phyloP scores from a whole-genome alignment of 2,888 invertebrate species.

The Pharmacophagus antenor region DNA sequence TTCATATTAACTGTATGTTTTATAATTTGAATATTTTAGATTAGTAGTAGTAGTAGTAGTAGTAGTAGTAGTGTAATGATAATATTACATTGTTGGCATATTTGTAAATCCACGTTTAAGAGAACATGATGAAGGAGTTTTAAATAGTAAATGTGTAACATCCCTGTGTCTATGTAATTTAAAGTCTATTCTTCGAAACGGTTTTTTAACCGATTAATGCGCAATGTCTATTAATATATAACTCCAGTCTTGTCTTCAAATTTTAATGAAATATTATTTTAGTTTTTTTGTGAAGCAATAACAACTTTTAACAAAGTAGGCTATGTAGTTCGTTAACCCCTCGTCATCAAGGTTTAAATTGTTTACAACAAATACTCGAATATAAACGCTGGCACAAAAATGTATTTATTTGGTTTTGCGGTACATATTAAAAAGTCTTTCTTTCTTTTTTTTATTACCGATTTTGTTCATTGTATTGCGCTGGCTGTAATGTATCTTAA shows the following conservation, averaged over 20 bases:
- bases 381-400: too few species aligned
- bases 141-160: conserved; percentile 23
- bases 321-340: background rate
- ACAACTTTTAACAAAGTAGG: background rate
- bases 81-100: background rate
- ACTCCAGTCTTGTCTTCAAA: background rate
- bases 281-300: background rate
- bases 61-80: too few species aligned
- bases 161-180: conserved; percentile 22
- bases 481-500: too few species aligned
- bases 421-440: too few species aligned
- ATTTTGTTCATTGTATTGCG: too few species aligned
- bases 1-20: background rate
- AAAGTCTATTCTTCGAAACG: background rate
- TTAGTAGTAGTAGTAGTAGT: background rate
- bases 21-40: background rate
- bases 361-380: too few species aligned
- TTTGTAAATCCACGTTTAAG: background rate
- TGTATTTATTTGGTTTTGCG: too few species aligned
- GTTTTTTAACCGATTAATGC: background rate
- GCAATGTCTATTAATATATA: background rate
- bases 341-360: too few species aligned
- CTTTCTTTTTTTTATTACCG: too few species aligned
- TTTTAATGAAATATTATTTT: background rate
- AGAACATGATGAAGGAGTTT: conserved; percentile 11